These are phyloP conservation scores for Conomelus anceps DNA, from an alignment of 2,888 invertebrate genomes.

Conservation along the genomic window DNA sequence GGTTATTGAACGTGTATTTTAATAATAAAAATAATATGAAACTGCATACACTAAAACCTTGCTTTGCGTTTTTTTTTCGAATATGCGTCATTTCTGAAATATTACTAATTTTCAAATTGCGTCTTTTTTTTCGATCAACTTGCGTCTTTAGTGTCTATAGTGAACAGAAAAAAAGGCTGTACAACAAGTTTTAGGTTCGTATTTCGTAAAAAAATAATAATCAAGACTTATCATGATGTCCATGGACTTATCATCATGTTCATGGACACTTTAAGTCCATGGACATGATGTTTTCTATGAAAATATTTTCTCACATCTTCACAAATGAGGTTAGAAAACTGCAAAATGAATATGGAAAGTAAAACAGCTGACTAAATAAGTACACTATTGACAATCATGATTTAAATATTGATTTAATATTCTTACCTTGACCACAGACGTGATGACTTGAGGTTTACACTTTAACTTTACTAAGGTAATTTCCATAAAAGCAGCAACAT, in stretches of 20 bases:
- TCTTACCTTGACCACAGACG: slow-evolving; percentile 16
- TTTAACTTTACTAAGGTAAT: neutral
- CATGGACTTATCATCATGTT: neutral
- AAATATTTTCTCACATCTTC: neutral
- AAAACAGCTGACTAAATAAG: slow-evolving; percentile 10
- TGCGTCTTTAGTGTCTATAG: too few species aligned
- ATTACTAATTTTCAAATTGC: too few species aligned
- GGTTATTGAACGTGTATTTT: slow-evolving; percentile 1
- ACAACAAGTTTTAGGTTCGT: too few species aligned
- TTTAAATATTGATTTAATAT: neutral
- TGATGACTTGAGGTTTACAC: neutral
- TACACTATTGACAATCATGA: neutral
- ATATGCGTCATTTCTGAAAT: too few species aligned
- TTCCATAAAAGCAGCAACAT: neutral
- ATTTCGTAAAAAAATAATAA: too few species aligned
- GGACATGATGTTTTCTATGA: neutral
- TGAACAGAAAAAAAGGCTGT: too few species aligned
- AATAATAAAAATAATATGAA: neutral
- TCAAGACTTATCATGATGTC: neutral
- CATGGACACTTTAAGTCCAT: neutral
- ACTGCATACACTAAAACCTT: too few species aligned
- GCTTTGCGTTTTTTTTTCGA: too few species aligned
- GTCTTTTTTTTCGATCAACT: too few species aligned
- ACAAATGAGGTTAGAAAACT: neutral
- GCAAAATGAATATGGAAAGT: slow-evolving; percentile 13